Evolutionary conservation across 2,888 invertebrate genomes (phyloP), one percentile per base, ranked within the genome.

Genomic region (Erannis defoliaria): DNA sequence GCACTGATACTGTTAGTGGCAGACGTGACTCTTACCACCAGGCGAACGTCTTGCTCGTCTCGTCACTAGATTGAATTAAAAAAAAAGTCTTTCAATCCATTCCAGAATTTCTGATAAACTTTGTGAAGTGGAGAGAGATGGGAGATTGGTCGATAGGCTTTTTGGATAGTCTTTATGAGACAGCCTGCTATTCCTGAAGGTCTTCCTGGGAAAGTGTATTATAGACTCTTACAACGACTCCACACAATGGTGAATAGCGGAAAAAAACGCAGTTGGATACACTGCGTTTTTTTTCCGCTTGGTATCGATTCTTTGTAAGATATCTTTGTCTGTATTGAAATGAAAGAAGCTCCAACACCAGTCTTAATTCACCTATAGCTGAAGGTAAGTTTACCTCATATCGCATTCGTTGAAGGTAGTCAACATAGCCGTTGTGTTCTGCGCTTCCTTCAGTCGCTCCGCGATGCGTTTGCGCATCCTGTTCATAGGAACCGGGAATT

Each of bases 361-460:
- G 23, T 23, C 23, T 23, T n/a, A n/a, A 23, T 23, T 5, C 5
- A 23, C 23, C 23, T n/a, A n/a, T n/a, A n/a, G n/a, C n/a, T n/a
- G n/a, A n/a, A n/a, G n/a, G n/a, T n/a, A 35, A 10, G 0, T 42
- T 18, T 51, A 89, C 92, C 99, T 96, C 99, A 99, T 99, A 87
- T 99, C 99, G 72, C 99, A 96, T 93, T 99, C 99, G 88, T 99
- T 99, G 86, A 99, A 99, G 0, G 99, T 99, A 12, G 99, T 99
- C 69, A 99, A 93, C 99, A 99, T 99, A 6, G 99, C 99, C 77
- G 98, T 98, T 0, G 97, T 97, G 85, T 99, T 99, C 93, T 99
- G 99, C 1, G 99, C 99, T 73, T 99, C 98, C 93, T 99, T 99
- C 74, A 99, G 94, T 62, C 99, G 94, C 74, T 98, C 95, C 0